Evolutionary conservation across 2,888 invertebrate genomes (phyloP).

Genomic region (Drosophila villosipedis): DNA sequence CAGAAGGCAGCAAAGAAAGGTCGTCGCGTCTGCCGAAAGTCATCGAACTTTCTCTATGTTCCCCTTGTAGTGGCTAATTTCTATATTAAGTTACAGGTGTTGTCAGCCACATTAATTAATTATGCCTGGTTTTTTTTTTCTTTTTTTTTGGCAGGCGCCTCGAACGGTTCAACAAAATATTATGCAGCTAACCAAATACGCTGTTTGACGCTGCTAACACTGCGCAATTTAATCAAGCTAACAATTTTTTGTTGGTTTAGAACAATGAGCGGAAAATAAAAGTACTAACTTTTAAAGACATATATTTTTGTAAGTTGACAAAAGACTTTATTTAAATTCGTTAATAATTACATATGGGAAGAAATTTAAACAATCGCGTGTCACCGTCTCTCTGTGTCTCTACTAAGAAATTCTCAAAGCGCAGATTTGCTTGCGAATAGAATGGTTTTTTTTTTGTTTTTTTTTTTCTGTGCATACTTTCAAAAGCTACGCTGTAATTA

Average conservation of each 20-base stretch:
- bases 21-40: conserved; percentile 61
- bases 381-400: conserved; percentile 11
- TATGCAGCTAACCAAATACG: conserved; percentile 32
- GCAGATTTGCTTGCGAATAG: conserved; percentile 47
- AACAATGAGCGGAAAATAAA: conserved; percentile 45
- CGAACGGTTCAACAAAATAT: conserved; percentile 27
- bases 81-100: conserved; percentile 73
- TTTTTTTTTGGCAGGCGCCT: conserved; percentile 25
- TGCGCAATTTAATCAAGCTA: conserved; percentile 22
- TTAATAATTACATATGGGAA: conserved; percentile 60
- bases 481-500: conserved; percentile 63
- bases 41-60: conserved; percentile 77
- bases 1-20: conserved; percentile 61
- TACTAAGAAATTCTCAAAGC: conserved; percentile 52
- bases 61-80: conserved; percentile 63
- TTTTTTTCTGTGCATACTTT: conserved; percentile 27
- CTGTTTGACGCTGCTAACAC: conserved; percentile 4
- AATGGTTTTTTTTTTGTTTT: conserved; percentile 47
- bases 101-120: conserved; percentile 56
- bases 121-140: conserved; percentile 30
- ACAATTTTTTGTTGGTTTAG: conserved; percentile 6
- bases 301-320: conserved; percentile 33
- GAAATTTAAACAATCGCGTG: conserved; percentile 57
- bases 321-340: conserved; percentile 54
- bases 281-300: conserved; percentile 25